Evolutionary conservation across 35 echinoderm and acorn worm species (phyloP).

Genomic region (Lytechinus variegatus): DNA sequence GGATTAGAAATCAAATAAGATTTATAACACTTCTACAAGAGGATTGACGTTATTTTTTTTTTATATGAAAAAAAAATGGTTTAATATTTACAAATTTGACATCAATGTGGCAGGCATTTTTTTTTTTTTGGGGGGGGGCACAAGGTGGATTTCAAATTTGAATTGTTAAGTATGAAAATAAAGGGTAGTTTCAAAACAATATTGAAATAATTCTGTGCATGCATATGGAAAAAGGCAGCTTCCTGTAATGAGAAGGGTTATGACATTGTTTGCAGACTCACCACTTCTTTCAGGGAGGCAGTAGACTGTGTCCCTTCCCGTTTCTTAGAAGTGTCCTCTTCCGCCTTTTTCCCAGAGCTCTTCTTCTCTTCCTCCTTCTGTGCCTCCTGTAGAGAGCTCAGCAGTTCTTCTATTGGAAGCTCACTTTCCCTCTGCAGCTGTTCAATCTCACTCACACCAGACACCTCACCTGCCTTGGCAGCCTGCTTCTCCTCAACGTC

Average conservation of each 20-base stretch:
- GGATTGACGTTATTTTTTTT: no score
- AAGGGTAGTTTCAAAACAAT: no score
- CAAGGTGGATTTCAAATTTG: no score
- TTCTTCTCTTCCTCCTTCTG: constrained; percentile 33
- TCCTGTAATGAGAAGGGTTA: not conserved
- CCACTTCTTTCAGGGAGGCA: constrained; percentile 64
- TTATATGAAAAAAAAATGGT: no score
- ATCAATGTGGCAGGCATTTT: no score
- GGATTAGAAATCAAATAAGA: no score
- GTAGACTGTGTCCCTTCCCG: constrained; percentile 39
- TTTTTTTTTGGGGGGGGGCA: no score
- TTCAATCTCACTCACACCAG: constrained; percentile 76
- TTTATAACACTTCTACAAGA: no score
- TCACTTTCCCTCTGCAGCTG: constrained; percentile 92
- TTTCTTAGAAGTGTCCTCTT: constrained; percentile 25
- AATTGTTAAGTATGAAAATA: no score
- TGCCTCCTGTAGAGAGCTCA: constrained; percentile 70
- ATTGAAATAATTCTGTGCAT: no score
- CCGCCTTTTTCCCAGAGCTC: not conserved
- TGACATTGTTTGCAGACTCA: constrained; percentile 34
- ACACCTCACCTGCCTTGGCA: constrained; percentile 62
- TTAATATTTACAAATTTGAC: no score
- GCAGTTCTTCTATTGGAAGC: constrained; percentile 89
- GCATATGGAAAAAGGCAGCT: no score
- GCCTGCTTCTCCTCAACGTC: constrained; percentile 90